These are phyloP conservation scores for Rhodinocichla rosea DNA, from an alignment of 2,113 vertebrate species.

Conservation along the genomic window DNA sequence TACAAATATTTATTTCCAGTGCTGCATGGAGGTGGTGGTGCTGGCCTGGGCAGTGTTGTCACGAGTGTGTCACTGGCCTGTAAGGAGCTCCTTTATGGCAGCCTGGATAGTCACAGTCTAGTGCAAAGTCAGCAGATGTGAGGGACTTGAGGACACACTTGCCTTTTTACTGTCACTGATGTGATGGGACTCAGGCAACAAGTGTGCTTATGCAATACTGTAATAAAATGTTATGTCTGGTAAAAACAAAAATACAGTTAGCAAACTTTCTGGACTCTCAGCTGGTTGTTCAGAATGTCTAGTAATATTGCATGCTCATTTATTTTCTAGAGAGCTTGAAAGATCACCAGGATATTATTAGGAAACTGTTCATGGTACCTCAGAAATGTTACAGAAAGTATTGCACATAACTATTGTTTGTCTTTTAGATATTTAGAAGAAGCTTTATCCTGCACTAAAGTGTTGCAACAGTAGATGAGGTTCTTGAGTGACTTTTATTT, in stretches of 20 bases:
- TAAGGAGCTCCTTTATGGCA: not conserved
- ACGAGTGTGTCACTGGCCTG: not conserved
- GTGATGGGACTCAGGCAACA: not conserved
- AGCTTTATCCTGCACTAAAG: not conserved
- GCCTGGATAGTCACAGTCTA: not conserved
- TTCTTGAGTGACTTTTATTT: not conserved
- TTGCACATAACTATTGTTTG: not conserved
- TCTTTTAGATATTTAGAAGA: not conserved
- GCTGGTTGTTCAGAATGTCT: not conserved
- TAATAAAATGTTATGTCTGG: not conserved
- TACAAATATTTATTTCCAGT: not conserved
- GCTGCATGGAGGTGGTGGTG: not conserved
- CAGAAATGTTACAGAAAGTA: not conserved
- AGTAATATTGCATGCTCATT: not conserved
- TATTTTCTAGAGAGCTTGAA: not conserved
- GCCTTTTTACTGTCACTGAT: not conserved
- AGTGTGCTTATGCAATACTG: not conserved
- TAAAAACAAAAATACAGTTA: not conserved
- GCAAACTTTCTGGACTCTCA: not conserved
- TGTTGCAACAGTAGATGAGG: not conserved
- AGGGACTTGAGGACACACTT: not conserved
- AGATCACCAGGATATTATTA: not conserved
- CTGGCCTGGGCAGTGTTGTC: not conserved
- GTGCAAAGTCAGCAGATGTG: not conserved
- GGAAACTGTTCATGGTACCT: not conserved